Evolutionary conservation across 2,888 invertebrate genomes (phyloP), one percentile per base, ranked within the genome.

Genomic region (Euplagia quadripunctaria): DNA sequence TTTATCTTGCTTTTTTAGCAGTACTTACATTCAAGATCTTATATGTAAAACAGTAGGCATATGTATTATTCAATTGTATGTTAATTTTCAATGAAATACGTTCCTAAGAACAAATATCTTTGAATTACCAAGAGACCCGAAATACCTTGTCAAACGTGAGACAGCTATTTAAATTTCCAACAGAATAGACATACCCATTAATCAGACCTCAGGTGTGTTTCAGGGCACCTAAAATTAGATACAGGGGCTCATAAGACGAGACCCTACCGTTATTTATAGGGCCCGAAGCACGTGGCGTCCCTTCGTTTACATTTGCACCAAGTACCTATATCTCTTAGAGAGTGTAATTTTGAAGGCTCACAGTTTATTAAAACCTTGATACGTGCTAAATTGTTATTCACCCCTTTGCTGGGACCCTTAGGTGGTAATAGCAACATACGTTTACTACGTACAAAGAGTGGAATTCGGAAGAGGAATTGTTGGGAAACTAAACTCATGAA

Each of bases 151-250:
- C 83, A 83, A 79, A 83, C 75, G 75, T 71, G 73, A 78, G 82
- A 75, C 78, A 81, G 78, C 78, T 82, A 84, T 83, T 84, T 79
- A 78, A 81, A 84, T 78, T 78, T 83, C 82, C 82, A 82, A 80
- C 81, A 81, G 84, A 82, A 80, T 82, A 84, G 82, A 85, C 83
- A 76, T 73, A 71, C 74, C 80, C 88, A 88, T 87, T 86, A 86
- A 88, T 88, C 88, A 82, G 86, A 65, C 79, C 85, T 84, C 89
- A 89, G 89, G 89, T 89, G 89, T 79, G 75, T 79, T 74, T 82
- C 78, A 88, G 87, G 88, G 78, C 82, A 85, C 85, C 89, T 88
- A 85, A 88, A 83, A 86, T 88, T 87, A 86, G 81, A 89, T 86
- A 82, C 82, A 83, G 78, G 82, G 81, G 83, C 82, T 84, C 82